Conservation (phyloP, 2,797 vertebrate genomes). For the Lepilemur ruficaudatus region DNA sequence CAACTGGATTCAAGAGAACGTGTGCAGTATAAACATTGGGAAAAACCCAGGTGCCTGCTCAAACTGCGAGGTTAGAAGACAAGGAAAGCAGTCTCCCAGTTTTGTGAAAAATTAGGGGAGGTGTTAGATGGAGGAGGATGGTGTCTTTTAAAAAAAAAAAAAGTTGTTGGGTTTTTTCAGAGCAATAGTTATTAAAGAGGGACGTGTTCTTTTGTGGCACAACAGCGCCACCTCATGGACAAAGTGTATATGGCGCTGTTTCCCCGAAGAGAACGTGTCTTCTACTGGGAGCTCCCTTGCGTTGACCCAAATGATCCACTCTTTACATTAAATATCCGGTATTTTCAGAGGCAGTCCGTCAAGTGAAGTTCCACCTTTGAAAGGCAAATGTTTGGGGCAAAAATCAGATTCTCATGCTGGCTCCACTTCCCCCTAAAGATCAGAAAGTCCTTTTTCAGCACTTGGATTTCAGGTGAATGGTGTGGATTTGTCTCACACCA, state of each 20-base stretch:
- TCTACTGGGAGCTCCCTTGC: too few relatives aligned
- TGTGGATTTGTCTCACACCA: neutral
- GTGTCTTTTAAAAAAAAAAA: neutral
- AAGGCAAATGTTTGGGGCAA: neutral
- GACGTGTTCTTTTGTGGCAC: constrained; percentile 74
- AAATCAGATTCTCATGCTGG: neutral
- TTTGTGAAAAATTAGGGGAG: neutral
- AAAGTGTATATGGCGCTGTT: constrained; percentile 45
- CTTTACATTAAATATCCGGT: neutral
- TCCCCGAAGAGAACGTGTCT: neutral
- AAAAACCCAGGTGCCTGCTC: neutral
- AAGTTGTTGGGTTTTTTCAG: neutral
- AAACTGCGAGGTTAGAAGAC: neutral
- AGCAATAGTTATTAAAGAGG: neutral
- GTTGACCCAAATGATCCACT: neutral
- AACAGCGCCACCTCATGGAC: constrained; percentile 84
- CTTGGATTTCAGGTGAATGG: neutral
- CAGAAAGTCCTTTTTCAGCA: neutral
- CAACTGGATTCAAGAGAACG: neutral
- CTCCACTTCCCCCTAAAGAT: neutral
- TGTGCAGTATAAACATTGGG: neutral
- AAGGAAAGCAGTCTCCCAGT: too few relatives aligned
- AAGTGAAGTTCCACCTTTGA: too few relatives aligned
- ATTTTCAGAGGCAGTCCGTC: neutral
- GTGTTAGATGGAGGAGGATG: fast-evolving